Evolutionary conservation across 35 echinoderm and acorn worm species (phyloP), one percentile per base, ranked within the genome.

Genomic region (Diadema setosum): DNA sequence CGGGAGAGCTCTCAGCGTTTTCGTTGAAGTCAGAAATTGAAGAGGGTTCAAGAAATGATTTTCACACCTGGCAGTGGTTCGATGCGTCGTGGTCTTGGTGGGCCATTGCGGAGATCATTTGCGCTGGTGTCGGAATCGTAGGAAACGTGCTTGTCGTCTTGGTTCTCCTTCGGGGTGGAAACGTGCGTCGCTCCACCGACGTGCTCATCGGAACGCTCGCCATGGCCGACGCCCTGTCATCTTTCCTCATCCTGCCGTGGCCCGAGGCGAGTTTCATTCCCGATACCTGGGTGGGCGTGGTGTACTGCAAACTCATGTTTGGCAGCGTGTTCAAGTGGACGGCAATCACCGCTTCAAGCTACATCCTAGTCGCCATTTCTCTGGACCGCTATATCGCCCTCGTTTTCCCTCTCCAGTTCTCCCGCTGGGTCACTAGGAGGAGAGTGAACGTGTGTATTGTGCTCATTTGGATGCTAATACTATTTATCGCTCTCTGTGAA

Each of bases 381-480:
- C 48, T 90, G 5, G 92, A 94, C 33, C 74, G 92, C 26, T 94
- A 94, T 35, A 60, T 94, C 29, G 92, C 92, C 21, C 57, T 94
- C 26, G 84, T 94, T 12, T 74, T 83, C 52, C 92, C 92, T 33
- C 69, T 90, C 6, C 78, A 61, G 27, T 85, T 85, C 45, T 32
- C 45, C n/a, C 81, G 84, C 15, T 65, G 49, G 43, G 49, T 86
- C 52, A 85, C 82, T 16, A 91, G 86, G 29, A 70, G 64, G 5
- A 58, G 89, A 18, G 84, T 83, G 5, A 57, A 39, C 32, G 33
- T 80, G 30, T 57, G 59, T 29, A 20, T 91, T 2, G 27, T 16
- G 3, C 52, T 61, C 23, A 67, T 85, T 12, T 91, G 89, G 89
- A 2, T 86, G 4, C 35, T 70, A 15, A 52, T 65, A 3, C 60